These are phyloP conservation scores for Oncorhynchus keta DNA, from an alignment of 2,113 vertebrate species.

Conservation along the genomic window DNA sequence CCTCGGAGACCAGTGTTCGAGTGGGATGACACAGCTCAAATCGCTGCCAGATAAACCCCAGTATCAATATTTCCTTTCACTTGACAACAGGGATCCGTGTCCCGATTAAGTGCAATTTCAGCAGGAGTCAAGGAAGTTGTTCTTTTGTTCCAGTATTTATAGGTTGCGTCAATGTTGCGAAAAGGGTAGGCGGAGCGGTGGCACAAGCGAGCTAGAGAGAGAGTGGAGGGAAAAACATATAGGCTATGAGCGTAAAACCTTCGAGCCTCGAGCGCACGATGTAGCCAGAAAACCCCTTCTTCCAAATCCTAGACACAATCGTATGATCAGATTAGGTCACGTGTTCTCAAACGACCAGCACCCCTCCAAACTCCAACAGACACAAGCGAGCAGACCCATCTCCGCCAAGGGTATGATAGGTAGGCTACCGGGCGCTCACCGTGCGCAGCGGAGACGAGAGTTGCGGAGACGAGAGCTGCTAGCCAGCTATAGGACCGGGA, in stretches of 20 bases:
- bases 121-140: conserved; percentile 96
- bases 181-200: conserved; percentile 84
- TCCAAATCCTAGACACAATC: conserved; percentile 66
- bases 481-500: not conserved
- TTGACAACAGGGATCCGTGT: conserved; percentile 65
- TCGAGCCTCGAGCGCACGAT: conserved; percentile 22
- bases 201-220: conserved; percentile 64
- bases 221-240: conserved; percentile 40
- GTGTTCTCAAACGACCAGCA: conserved; percentile 72
- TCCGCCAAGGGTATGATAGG: not conserved
- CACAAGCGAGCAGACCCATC: conserved; percentile 27
- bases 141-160: conserved; percentile 99
- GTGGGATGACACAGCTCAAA: conserved; percentile 47
- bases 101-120: conserved; percentile 82
- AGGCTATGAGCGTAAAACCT: conserved; percentile 49
- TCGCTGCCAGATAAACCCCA: not conserved
- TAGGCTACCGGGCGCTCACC: not conserved
- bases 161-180: conserved; percentile 97
- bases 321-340: conserved; percentile 69
- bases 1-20: conserved; percentile 43
- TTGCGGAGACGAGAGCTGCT: not conserved
- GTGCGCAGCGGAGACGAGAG: not conserved
- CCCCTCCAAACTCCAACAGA: conserved; percentile 49
- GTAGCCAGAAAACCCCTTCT: conserved; percentile 66
- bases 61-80: conserved; percentile 56